Evolutionary conservation across 2,888 invertebrate species (phyloP), one percentile per base, ranked within the genome.

Genomic region (Coelinius sp.): DNA sequence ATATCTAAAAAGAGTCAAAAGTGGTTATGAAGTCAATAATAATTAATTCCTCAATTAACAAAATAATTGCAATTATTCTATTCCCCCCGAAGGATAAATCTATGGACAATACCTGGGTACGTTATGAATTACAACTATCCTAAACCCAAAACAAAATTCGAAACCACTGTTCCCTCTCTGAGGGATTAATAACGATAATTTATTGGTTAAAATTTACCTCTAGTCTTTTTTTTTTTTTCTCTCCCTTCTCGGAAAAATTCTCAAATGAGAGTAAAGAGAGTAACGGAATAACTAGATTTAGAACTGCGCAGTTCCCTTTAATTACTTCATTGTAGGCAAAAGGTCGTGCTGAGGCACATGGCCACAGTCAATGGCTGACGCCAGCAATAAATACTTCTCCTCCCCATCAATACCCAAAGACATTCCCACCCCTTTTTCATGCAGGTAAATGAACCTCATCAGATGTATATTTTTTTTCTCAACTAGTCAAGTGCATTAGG

Each of bases 271-370:
- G 56, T 56, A 17, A 12, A 17, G 27, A 56, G 56, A 56, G 56
- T 49, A 17, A 49, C 49, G n/a, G n/a, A n/a, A 6, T 49, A 20
- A 20, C 49, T 20, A 31, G 31, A 31, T 31, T 31, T 5, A 27
- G 31, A 25, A 14, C 7, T n/a, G n/a, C 12, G 22, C 22, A 22
- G 22, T 24, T 52, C 24, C 24, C 24, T 27, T 59, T 59, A 59
- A 59, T 59, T 14, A 59, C 59, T 56, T 56, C 31, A 59, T 59
- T 59, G 59, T 20, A 35, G 59, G 17, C 14, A n/a, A 35, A 31
- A 6, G 31, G 35, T 17, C 10, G 25, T 53, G 41, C 35, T 35
- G 3, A 6, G 8, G 41, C 41, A 1, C n/a, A 41, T n/a, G n/a
- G 41, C 1, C n/a, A 1, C n/a, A 41, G n/a, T 1, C n/a, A 12